A percentile compares a stretch with the other conserved stretches of the same genome.
These are phyloP conservation scores for Emberiza fucata DNA, from an alignment of 2,113 vertebrate genomes.

Conservation along the genomic window DNA sequence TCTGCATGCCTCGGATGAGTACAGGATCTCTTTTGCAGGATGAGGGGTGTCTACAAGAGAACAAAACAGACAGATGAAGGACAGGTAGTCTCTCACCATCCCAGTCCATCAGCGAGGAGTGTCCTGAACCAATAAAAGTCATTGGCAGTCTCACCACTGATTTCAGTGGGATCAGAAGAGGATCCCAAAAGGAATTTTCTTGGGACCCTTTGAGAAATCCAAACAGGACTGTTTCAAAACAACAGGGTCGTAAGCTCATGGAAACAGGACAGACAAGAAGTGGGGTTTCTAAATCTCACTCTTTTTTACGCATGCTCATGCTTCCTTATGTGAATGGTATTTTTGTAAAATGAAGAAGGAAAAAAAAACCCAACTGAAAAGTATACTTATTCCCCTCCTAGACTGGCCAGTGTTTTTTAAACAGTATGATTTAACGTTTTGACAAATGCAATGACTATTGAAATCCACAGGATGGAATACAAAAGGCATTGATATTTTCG, in stretches of 20 bases:
- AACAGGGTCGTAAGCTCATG: not conserved
- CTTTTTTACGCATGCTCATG: constrained; percentile 48
- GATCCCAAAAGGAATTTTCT: not conserved
- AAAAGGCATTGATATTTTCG: constrained; percentile 10
- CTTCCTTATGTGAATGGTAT: not conserved
- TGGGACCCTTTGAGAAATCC: not conserved
- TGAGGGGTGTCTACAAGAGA: constrained; percentile 71
- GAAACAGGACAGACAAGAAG: not conserved
- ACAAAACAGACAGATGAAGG: not conserved
- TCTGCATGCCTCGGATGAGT: constrained; percentile 68
- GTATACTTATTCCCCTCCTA: not conserved
- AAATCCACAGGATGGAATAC: constrained; percentile 18
- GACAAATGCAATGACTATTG: not conserved
- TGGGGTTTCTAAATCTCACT: not conserved
- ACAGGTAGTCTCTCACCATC: not conserved
- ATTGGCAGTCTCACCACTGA: not conserved
- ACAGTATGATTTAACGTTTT: constrained; percentile 19
- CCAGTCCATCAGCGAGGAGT: not conserved
- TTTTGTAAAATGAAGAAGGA: not conserved
- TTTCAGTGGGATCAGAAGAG: not conserved
- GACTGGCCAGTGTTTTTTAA: not conserved
- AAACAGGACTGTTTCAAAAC: not conserved
- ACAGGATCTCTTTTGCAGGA: constrained; percentile 70
- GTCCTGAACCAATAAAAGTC: not conserved
- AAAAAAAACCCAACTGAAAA: not conserved